phyloP scores from a whole-genome alignment of 2,888 invertebrate genomes.

The Hedya salicella region DNA sequence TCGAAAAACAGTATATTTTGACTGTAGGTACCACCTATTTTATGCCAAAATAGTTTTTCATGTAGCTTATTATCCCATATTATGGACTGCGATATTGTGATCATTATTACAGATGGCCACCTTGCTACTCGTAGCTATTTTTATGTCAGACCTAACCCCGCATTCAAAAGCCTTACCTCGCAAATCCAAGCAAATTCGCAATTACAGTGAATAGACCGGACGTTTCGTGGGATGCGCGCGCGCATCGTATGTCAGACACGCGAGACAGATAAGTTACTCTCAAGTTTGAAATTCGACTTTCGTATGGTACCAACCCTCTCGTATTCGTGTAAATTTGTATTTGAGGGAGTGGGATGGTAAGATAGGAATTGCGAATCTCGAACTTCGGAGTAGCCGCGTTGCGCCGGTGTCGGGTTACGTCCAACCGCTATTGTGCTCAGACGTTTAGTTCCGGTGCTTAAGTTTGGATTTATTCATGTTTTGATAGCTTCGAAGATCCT shows the following conservation, averaged over 20 bases:
- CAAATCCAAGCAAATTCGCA: slow-evolving; percentile 28
- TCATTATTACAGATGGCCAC: background rate
- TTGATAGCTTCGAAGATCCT: slow-evolving; percentile 35
- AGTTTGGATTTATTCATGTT: slow-evolving; percentile 34
- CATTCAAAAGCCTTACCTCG: background rate
- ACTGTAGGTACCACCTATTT: no score
- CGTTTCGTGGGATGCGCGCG: slow-evolving; percentile 55
- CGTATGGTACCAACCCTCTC: no score
- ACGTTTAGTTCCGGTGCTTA: slow-evolving; percentile 70
- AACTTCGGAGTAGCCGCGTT: no score
- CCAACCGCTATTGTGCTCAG: slow-evolving; percentile 72
- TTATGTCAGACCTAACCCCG: background rate
- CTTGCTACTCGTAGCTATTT: no score
- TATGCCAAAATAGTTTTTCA: no score
- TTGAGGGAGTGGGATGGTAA: no score
- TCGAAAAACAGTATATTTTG: no score
- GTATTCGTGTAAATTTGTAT: no score
- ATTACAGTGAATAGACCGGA: slow-evolving; percentile 43
- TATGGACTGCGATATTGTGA: no score
- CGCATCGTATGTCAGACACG: slow-evolving; percentile 62
- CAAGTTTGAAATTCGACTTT: no score
- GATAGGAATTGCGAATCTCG: no score
- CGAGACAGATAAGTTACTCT: slow-evolving; percentile 53
- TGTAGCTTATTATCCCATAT: no score
- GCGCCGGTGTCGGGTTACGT: slow-evolving; percentile 68